A percentile compares a stretch with the other conserved stretches of the same genome.
Evolutionary conservation across 2,113 vertebrate genomes (phyloP).

Genomic region (Cyanoramphus novaezelandiae): DNA sequence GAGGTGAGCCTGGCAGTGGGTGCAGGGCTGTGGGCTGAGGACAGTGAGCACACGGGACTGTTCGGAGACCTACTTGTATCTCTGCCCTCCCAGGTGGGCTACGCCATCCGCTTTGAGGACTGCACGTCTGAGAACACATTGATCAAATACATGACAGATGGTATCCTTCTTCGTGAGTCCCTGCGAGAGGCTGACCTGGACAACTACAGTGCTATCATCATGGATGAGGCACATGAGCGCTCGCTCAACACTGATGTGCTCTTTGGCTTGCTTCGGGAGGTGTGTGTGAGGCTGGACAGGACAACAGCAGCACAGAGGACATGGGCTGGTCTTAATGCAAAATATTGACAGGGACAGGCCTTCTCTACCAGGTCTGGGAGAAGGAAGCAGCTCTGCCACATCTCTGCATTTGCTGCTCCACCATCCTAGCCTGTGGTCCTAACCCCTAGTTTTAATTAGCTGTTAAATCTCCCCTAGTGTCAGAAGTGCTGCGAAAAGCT

Average conservation of each 20-base stretch:
- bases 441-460: not conserved
- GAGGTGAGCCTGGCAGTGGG: slow-evolving; percentile 80
- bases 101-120: slow-evolving; percentile 98
- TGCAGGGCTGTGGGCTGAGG: not conserved
- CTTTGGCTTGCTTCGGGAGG: slow-evolving; percentile 97
- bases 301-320: fast-evolving
- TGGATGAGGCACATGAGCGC: slow-evolving; percentile 97
- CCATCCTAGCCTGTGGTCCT: not conserved
- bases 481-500: not conserved
- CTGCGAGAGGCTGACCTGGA: slow-evolving; percentile 95
- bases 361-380: not conserved
- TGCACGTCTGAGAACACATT: slow-evolving; percentile 94
- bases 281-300: slow-evolving; percentile 16
- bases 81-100: slow-evolving; percentile 83
- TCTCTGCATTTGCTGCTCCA: not conserved
- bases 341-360: not conserved
- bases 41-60: fast-evolving
- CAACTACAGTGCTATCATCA: slow-evolving; percentile 97
- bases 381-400: not conserved
- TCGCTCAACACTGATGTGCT: slow-evolving; percentile 96
- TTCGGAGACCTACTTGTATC: not conserved
- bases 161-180: slow-evolving; percentile 96
- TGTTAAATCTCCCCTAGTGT: not conserved
- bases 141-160: slow-evolving; percentile 99
- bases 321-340: not conserved